Percentiles rank a stretch among this genome's conserved stretches.
Conservation (phyloP, 2,113 vertebrate species). For the Phoxinus phoxinus region DNA sequence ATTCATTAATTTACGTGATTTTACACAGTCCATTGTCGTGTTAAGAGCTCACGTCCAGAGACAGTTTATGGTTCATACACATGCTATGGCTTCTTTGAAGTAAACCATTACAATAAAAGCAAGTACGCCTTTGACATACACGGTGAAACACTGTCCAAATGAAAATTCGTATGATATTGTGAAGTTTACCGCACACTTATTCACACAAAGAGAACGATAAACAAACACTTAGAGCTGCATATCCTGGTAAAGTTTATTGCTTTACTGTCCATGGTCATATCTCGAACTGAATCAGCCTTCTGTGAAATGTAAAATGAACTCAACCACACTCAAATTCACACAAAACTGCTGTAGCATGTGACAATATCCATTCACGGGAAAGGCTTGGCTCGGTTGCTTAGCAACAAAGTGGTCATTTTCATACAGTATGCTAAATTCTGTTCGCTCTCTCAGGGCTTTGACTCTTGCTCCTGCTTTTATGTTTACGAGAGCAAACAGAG, state of each 20-base stretch:
- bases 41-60: neutral
- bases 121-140: slow-evolving; percentile 47
- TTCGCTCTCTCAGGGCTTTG: slow-evolving; percentile 49
- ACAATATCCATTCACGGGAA: slow-evolving; percentile 41
- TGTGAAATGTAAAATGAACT: neutral
- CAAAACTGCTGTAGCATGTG: slow-evolving; percentile 44
- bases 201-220: slow-evolving; percentile 42
- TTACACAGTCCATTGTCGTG: neutral
- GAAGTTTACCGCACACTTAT: slow-evolving; percentile 7
- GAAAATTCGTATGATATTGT: neutral
- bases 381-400: slow-evolving; percentile 57
- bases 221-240: neutral
- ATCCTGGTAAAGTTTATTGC: neutral
- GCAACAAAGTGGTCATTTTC: slow-evolving; percentile 62
- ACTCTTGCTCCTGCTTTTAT: slow-evolving; percentile 56
- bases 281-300: neutral
- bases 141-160: neutral
- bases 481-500: slow-evolving; percentile 67
- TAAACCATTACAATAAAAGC: slow-evolving; percentile 40
- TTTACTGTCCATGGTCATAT: neutral
- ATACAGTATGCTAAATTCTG: slow-evolving; percentile 61
- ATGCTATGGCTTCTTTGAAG: slow-evolving; percentile 9
- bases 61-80: neutral
- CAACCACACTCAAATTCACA: slow-evolving; percentile 11
- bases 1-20: neutral